phyloP scores from a whole-genome alignment of 2,113 vertebrate species.

The Neopipo cinnamomea region DNA sequence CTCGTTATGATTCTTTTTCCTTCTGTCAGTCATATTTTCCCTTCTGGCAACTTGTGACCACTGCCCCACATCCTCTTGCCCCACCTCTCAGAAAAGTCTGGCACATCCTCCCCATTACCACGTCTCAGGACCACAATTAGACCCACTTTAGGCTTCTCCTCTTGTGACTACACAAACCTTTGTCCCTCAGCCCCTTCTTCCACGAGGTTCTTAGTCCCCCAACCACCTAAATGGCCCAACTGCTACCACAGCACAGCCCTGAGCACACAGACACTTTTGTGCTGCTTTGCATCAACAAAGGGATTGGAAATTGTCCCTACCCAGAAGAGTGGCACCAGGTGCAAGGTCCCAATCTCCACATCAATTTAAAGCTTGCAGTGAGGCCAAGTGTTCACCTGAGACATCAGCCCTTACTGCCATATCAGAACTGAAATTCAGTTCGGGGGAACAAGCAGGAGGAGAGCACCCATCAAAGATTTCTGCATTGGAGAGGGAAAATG shows the following conservation, averaged over 20 bases:
- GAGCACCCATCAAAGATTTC: background rate
- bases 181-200: background rate
- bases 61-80: background rate
- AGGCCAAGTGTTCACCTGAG: background rate
- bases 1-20: background rate
- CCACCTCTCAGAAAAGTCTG: background rate
- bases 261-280: background rate
- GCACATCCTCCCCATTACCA: background rate
- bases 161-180: background rate
- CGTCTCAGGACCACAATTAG: background rate
- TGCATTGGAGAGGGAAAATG: background rate
- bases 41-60: background rate
- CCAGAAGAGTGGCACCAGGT: background rate
- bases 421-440: background rate
- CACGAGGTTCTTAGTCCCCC: background rate
- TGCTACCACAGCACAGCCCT: background rate
- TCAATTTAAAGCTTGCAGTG: background rate
- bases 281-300: background rate
- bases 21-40: background rate
- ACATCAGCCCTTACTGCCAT: background rate
- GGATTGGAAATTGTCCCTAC: background rate
- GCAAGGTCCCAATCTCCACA: background rate
- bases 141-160: background rate
- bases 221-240: fast-evolving
- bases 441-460: background rate